Conservation (phyloP, 1,140 invertebrate genomes). For the Papilio helenus region DNA sequence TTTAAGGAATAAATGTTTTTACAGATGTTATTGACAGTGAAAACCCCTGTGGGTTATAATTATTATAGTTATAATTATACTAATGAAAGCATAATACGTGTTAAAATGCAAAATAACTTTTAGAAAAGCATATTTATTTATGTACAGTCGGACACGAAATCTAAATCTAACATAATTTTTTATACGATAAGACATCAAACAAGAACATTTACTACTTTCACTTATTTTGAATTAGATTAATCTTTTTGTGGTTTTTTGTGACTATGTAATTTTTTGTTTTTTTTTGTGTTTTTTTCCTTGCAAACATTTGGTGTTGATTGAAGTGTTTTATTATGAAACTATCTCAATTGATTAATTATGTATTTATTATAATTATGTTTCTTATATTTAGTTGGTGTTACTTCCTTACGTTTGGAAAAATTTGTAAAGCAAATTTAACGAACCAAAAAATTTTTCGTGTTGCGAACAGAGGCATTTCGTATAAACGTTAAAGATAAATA, state of each 20-base stretch:
- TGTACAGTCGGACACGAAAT: constrained; percentile 7
- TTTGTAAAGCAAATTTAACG: constrained; percentile 17
- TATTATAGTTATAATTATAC: neutral
- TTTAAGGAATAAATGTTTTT: neutral
- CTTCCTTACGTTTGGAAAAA: constrained; percentile 1
- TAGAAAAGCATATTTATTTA: neutral
- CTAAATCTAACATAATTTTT: neutral
- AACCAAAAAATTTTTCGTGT: neutral
- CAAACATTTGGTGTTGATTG: neutral
- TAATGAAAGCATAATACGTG: neutral
- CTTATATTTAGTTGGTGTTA: constrained; percentile 5
- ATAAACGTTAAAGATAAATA: neutral
- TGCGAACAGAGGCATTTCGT: constrained; percentile 1
- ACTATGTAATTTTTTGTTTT: neutral
- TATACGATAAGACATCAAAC: neutral
- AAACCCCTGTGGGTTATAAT: too few species aligned
- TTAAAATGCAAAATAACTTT: neutral
- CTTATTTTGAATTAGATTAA: neutral
- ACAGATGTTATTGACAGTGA: neutral
- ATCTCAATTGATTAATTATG: constrained; percentile 4
- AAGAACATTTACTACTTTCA: neutral
- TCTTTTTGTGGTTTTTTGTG: neutral
- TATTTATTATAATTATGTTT: neutral
- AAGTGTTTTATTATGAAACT: neutral
- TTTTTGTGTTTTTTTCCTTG: neutral